Evolutionary conservation across 2,797 vertebrate genomes (phyloP), one percentile per base, ranked within the genome.

Genomic region (Cossypha niveicapilla): DNA sequence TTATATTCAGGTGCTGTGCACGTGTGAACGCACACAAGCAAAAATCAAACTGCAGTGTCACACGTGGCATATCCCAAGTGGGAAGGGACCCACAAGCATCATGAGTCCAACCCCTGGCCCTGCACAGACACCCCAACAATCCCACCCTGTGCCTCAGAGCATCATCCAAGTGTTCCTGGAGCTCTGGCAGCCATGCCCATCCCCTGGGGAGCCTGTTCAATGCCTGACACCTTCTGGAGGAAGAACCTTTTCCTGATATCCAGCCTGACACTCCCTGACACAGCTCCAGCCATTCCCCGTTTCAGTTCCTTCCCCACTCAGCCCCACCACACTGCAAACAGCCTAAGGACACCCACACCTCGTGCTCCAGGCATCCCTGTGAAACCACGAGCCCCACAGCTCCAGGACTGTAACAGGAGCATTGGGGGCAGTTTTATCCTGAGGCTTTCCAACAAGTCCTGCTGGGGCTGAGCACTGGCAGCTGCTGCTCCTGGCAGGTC

Each of bases 401-500:
- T 37, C 70, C 42, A 37, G 35, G 35, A 37, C 35, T 75, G 51
- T 4, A 75, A 47, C 1, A 7, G 35, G 37, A 63, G 37, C 9
- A 2, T 1, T 0, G 0, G 44, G 68, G 35, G n/a, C 65, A 13
- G 24, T 51, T 92, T 80, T 47, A 32, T 8, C 68, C 23, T 50
- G 72, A 71, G 81, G 56, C 44, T 91, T 79, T 83, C 90, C 87
- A 89, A 24, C 45, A 72, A 63, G 56, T 37, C 47, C 90, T 88
- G 79, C 85, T 1, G 15, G 56, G 77, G 84, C 84, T 65, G 73
- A 88, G 70, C 0, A 3, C 80, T 72, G 88, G 86, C 96, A 95
- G 93, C 93, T 75, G 76, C 35, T 42, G 80, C 60, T 82, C 16
- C 91, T 96, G 94, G 96, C 92, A 68, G 57, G 71, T 54, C 1